phyloP scores from a whole-genome alignment of 2,888 invertebrate genomes.

The Diaphora mendica region DNA sequence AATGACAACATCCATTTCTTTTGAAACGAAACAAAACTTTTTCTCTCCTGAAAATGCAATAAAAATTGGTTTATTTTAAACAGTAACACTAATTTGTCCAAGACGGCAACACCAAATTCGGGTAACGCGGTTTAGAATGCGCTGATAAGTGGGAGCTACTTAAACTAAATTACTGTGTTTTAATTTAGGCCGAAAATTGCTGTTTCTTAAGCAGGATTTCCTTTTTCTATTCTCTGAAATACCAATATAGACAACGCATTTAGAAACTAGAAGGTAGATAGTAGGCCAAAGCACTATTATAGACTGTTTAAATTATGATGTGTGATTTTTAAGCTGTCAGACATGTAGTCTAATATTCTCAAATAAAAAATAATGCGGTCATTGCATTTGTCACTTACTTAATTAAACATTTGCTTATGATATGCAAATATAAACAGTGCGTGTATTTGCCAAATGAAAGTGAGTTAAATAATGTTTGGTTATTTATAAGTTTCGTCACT shows the following conservation, averaged over 20 bases:
- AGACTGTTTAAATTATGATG: too few species aligned
- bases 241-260: neutral
- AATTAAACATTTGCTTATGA: constrained; percentile 2
- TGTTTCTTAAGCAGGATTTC: neutral
- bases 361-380: neutral
- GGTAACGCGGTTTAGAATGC: neutral
- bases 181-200: neutral
- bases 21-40: neutral
- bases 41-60: too few species aligned
- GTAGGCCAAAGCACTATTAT: too few species aligned
- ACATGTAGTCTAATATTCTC: too few species aligned
- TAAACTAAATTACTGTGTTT: neutral
- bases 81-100: neutral
- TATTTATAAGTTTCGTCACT: neutral
- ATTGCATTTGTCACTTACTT: neutral
- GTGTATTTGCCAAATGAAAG: constrained; percentile 8
- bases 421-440: neutral
- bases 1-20: neutral
- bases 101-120: neutral
- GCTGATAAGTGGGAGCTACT: neutral
- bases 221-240: neutral
- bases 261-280: neutral
- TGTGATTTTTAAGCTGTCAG: too few species aligned
- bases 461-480: neutral
- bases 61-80: neutral